phyloP scores from a whole-genome alignment of 1,140 invertebrate genomes.

The Drosophila chauvacae region DNA sequence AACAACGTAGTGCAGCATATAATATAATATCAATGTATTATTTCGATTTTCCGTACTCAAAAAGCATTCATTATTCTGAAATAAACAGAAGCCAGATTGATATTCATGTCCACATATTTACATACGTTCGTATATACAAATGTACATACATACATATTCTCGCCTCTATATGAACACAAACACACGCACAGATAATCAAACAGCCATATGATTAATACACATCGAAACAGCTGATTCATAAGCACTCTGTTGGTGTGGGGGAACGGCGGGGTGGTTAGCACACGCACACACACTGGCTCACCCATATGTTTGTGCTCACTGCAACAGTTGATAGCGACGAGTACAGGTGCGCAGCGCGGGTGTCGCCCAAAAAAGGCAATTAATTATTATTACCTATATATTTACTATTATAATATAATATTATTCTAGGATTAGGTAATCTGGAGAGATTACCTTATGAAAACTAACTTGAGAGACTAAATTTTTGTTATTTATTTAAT shows the following conservation, averaged over 20 bases:
- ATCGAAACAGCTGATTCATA: conserved; percentile 78
- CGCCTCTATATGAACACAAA: conserved; percentile 19
- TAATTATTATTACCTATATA: neutral
- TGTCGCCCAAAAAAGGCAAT: neutral
- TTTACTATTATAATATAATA: neutral
- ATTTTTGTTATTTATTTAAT: too few relatives aligned
- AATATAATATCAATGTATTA: conserved; percentile 20
- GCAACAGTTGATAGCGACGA: conserved; percentile 70
- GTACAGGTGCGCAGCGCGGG: conserved; percentile 45
- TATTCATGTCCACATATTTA: conserved; percentile 36
- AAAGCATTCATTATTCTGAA: conserved; percentile 29
- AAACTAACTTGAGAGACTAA: too few relatives aligned
- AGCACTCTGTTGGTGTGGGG: conserved; percentile 12
- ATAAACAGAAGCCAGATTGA: conserved; percentile 48
- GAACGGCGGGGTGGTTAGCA: conserved; percentile 17
- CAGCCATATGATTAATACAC: conserved; percentile 76
- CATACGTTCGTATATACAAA: conserved; percentile 10
- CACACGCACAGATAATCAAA: conserved; percentile 37
- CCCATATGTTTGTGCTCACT: conserved; percentile 49
- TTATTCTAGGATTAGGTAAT: neutral
- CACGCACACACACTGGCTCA: conserved; percentile 18
- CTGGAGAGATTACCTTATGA: too few relatives aligned
- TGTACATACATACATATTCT: conserved; percentile 3
- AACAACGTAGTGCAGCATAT: neutral
- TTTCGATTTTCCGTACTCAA: conserved; percentile 36